Evolutionary conservation across 2,888 invertebrate species (phyloP).

Genomic region (Pheosia gnoma): DNA sequence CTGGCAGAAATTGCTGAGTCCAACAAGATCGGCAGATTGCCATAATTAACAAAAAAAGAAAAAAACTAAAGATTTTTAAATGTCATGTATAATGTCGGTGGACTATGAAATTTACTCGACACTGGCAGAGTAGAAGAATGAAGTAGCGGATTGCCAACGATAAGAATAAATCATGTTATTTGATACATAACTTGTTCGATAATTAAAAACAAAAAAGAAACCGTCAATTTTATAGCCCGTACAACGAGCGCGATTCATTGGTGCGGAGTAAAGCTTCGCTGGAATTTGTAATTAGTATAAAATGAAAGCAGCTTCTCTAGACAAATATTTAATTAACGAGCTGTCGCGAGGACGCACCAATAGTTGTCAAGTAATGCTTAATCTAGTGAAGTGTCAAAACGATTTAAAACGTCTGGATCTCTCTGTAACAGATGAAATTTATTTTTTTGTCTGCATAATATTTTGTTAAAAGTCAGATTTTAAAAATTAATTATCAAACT

Average conservation of each 20-base stretch:
- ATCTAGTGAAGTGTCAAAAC: neutral
- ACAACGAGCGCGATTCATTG: slow-evolving; percentile 23
- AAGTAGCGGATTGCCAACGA: too few relatives aligned
- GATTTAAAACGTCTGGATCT: neutral
- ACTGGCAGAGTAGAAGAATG: too few relatives aligned
- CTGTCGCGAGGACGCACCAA: slow-evolving; percentile 12
- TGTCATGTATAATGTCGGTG: too few relatives aligned
- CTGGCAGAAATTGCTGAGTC: too few relatives aligned
- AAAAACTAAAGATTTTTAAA: too few relatives aligned
- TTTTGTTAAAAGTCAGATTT: too few relatives aligned
- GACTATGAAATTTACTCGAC: too few relatives aligned
- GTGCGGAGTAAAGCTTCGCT: slow-evolving; percentile 16
- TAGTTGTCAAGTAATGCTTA: slow-evolving; percentile 11
- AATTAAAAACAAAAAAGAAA: slow-evolving; percentile 16
- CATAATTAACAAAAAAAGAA: too few relatives aligned
- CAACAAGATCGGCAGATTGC: too few relatives aligned
- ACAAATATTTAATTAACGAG: slow-evolving; percentile 29
- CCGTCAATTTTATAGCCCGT: slow-evolving; percentile 31
- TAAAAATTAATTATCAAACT: too few relatives aligned
- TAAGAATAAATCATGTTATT: neutral
- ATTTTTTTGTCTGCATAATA: too few relatives aligned
- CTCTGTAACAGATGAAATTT: too few relatives aligned
- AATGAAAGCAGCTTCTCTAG: slow-evolving; percentile 31
- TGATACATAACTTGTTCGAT: neutral
- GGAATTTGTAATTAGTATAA: slow-evolving; percentile 35